Evolutionary conservation across 2,888 invertebrate genomes (phyloP), one percentile per base, ranked within the genome.

Genomic region (Altica lythri): DNA sequence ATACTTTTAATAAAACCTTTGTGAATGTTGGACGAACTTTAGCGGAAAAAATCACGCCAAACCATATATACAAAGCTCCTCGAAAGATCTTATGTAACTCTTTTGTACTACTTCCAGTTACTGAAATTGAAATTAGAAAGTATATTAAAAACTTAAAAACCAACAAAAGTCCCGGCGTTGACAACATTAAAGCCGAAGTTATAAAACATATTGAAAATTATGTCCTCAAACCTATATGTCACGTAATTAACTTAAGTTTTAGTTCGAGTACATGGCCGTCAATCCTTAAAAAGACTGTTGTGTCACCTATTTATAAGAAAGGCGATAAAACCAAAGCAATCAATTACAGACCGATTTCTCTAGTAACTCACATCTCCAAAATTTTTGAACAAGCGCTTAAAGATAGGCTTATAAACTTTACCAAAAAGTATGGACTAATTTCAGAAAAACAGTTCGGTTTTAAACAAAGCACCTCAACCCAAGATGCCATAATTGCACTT

Each of bases 401-500:
- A n/a, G n/a, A n/a, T n/a, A n/a, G n/a, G n/a, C n/a, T n/a, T n/a
- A n/a, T n/a, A n/a, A n/a, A n/a, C n/a, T n/a, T n/a, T n/a, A n/a
- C n/a, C n/a, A n/a, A 10, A n/a, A 43, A 43, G 5, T 43, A 22
- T 9, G 12, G 27, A 13, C 42, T 25, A 3, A 43, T 43, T 9
- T 27, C 27, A 8, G 27, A 27, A 12, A 43, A 43, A 27, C 25
- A 43, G 14, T 43, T 12, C n/a, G 19, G 16, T 12, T 38, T 38
- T 22, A 38, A n/a, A 38, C 10, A 38, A 38, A 18, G 18, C 6
- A 2, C 25, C 25, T 43, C 42, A 8, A 43, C 42, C 13, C 42
- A 43, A 43, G 27, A 25, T 27, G 25, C n/a, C n/a, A n/a, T n/a
- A n/a, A 19, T 43, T 9, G 10, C 42, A 9, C 42, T 43, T 9